A percentile compares a stretch with the other conserved stretches of the same genome.
These are phyloP conservation scores for Platanista minor DNA, from an alignment of 2,113 vertebrate species.

Conservation along the genomic window DNA sequence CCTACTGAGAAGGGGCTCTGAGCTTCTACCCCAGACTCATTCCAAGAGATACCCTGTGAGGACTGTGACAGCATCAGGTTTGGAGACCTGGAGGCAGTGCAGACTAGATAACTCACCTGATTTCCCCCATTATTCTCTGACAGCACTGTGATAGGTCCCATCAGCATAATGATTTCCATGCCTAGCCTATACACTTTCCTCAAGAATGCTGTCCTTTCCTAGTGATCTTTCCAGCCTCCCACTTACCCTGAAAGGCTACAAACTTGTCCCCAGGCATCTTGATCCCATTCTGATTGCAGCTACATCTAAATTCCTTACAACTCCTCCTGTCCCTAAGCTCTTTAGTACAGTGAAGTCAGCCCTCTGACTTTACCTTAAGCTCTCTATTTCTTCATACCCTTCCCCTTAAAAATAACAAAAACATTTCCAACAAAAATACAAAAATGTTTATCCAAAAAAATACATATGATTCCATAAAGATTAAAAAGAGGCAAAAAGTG, in stretches of 20 bases:
- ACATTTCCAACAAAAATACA: constrained; percentile 47
- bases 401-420: constrained; percentile 14
- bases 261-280: not conserved
- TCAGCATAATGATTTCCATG: not conserved
- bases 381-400: not conserved
- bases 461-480: not conserved
- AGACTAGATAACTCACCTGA: not conserved
- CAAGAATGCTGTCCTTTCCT: not conserved
- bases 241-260: not conserved
- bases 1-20: not conserved
- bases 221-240: not conserved
- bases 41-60: not conserved
- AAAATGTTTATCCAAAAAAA: constrained; percentile 29
- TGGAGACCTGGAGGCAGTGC: not conserved
- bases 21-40: not conserved
- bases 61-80: not conserved
- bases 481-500: not conserved
- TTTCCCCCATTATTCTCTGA: not conserved
- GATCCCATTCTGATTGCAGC: not conserved
- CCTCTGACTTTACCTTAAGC: not conserved
- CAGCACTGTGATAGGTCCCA: not conserved
- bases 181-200: not conserved
- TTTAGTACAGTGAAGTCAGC: not conserved
- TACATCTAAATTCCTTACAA: not conserved
- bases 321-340: not conserved